Evolutionary conservation across 2,888 invertebrate species (phyloP).

Genomic region (Aelia acuminata): DNA sequence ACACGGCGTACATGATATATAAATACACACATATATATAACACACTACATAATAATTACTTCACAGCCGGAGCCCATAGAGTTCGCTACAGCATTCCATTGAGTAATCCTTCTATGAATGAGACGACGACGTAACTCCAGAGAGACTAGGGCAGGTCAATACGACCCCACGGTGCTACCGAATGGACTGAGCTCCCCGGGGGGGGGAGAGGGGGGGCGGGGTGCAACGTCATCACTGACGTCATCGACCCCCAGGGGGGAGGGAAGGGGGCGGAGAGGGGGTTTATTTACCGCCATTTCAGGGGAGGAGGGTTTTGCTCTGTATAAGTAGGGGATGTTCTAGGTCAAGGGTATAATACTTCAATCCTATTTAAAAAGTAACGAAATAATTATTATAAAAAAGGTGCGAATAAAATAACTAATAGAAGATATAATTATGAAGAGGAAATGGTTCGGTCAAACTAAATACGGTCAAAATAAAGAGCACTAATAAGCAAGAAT

Average conservation of each 20-base stretch:
- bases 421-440: too few relatives aligned
- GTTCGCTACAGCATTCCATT: background rate
- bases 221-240: background rate
- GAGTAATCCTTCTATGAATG: background rate
- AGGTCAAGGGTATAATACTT: too few relatives aligned
- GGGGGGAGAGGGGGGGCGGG: background rate
- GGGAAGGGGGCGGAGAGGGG: background rate
- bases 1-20: background rate
- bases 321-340: too few relatives aligned
- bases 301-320: background rate
- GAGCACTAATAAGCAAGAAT: too few relatives aligned
- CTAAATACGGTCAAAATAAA: too few relatives aligned
- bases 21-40: too few relatives aligned
- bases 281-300: too few relatives aligned
- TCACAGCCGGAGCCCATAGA: background rate
- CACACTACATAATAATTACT: slow-evolving; percentile 31
- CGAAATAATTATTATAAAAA: too few relatives aligned
- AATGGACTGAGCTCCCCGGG: background rate
- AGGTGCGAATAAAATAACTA: too few relatives aligned
- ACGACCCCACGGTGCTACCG: background rate
- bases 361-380: too few relatives aligned
- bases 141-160: background rate
- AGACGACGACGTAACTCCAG: background rate
- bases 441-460: too few relatives aligned
- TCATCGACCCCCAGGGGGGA: background rate